phyloP scores from a whole-genome alignment of 2,888 invertebrate genomes.

The Clitarchus hookeri region DNA sequence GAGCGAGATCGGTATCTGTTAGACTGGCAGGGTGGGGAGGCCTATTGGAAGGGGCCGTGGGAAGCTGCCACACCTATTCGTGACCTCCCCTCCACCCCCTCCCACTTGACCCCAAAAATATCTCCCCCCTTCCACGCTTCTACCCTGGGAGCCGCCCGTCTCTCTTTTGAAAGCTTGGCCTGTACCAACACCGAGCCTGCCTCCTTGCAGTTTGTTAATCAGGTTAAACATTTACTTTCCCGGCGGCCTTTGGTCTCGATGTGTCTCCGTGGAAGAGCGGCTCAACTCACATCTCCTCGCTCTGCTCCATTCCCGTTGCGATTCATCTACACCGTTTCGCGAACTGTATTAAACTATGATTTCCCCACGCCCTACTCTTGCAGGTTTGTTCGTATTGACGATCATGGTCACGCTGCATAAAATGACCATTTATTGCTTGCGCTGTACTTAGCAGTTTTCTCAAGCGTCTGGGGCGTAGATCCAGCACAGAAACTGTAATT shows the following conservation, averaged over 20 bases:
- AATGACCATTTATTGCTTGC: no score
- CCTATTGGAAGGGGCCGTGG: slow-evolving; percentile 8
- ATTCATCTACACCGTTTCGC: no score
- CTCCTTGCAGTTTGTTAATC: not conserved
- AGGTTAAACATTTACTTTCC: slow-evolving; percentile 14
- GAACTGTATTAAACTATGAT: no score
- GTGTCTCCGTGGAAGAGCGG: not conserved
- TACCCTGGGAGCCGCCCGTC: not conserved
- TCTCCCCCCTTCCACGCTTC: not conserved
- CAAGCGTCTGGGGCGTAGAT: no score
- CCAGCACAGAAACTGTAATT: no score
- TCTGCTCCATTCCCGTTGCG: no score
- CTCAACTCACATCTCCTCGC: not conserved
- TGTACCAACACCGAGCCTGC: slow-evolving; percentile 4
- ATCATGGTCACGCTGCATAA: no score
- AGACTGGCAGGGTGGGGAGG: not conserved
- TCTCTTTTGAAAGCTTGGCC: not conserved
- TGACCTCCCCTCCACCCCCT: not conserved
- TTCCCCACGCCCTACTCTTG: no score
- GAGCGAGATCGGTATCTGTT: not conserved
- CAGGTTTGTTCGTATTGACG: no score
- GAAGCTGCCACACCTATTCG: slow-evolving; percentile 2
- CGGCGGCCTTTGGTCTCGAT: slow-evolving; percentile 3
- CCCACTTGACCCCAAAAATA: not conserved
- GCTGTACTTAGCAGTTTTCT: no score